These are phyloP conservation scores for honey bee (Apis mellifera) DNA, from an alignment of 1,140 invertebrate genomes.

Conservation along the genomic window DNA sequence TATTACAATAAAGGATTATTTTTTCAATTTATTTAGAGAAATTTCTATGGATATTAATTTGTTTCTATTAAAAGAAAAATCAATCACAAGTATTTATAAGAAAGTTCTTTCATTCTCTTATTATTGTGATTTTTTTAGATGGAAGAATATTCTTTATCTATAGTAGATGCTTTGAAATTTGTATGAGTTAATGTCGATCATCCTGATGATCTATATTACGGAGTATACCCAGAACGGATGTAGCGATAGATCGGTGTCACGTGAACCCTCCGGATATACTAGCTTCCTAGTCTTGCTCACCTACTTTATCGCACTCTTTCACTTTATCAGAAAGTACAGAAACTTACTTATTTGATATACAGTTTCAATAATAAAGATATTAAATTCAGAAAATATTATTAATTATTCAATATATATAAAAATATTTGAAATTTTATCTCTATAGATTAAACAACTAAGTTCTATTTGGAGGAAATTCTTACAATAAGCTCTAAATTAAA, in stretches of 20 bases:
- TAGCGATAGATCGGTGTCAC: conserved; percentile 76
- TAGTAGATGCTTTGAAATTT: conserved; percentile 39
- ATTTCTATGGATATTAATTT: neutral
- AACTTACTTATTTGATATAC: conserved; percentile 18
- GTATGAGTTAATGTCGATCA: conserved; percentile 54
- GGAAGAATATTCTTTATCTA: neutral
- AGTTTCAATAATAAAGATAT: neutral
- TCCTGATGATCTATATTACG: conserved; percentile 67
- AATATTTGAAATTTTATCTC: neutral
- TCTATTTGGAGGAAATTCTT: too few species aligned
- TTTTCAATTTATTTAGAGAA: neutral
- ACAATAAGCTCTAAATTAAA: too few species aligned
- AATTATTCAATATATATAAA: neutral
- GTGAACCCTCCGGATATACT: conserved; percentile 77
- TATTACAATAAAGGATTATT: neutral
- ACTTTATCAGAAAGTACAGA: conserved; percentile 65
- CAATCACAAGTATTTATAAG: neutral
- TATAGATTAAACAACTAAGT: too few species aligned
- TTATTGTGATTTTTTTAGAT: neutral
- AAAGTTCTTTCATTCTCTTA: neutral
- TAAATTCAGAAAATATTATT: neutral
- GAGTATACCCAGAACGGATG: conserved; percentile 73
- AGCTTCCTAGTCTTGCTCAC: conserved; percentile 77
- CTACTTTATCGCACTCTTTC: conserved; percentile 72
- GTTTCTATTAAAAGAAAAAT: neutral